Evolutionary conservation across 2,797 vertebrate genomes (phyloP).

Genomic region (Choloepus didactylus): DNA sequence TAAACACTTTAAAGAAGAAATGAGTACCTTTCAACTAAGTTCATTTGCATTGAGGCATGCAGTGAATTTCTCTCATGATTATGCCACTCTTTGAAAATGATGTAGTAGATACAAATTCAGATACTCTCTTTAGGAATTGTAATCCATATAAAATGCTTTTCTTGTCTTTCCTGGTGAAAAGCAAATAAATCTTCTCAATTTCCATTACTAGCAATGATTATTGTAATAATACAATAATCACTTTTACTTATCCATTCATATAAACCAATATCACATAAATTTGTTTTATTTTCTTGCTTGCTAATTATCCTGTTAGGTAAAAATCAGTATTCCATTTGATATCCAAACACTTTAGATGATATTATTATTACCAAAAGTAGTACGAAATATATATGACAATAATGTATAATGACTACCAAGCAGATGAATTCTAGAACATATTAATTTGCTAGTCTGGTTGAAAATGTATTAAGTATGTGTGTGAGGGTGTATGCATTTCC

Average conservation of each 20-base stretch:
- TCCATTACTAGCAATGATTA: not conserved
- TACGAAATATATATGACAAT: constrained; percentile 5
- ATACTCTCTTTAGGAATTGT: not conserved
- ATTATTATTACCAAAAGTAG: constrained; percentile 7
- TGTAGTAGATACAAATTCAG: constrained; percentile 27
- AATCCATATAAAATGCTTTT: not conserved
- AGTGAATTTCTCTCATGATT: constrained; percentile 34
- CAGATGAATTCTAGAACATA: constrained; percentile 18
- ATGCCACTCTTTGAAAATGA: constrained; percentile 35
- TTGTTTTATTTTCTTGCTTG: constrained; percentile 24
- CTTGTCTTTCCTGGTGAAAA: constrained; percentile 44
- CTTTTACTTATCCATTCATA: constrained; percentile 15
- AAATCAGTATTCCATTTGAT: not conserved
- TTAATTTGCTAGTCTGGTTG: not conserved
- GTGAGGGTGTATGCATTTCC: not conserved
- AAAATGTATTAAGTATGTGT: not conserved
- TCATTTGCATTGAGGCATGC: constrained; percentile 27
- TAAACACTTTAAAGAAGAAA: constrained; percentile 39
- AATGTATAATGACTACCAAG: not conserved
- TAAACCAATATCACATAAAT: constrained; percentile 8
- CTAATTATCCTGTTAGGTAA: constrained; percentile 37
- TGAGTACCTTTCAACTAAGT: constrained; percentile 5
- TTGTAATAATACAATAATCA: not conserved
- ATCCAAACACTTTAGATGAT: not conserved
- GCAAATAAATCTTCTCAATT: constrained; percentile 49